phyloP scores from a whole-genome alignment of 1,140 invertebrate genomes.

The Anastrepha obliqua region DNA sequence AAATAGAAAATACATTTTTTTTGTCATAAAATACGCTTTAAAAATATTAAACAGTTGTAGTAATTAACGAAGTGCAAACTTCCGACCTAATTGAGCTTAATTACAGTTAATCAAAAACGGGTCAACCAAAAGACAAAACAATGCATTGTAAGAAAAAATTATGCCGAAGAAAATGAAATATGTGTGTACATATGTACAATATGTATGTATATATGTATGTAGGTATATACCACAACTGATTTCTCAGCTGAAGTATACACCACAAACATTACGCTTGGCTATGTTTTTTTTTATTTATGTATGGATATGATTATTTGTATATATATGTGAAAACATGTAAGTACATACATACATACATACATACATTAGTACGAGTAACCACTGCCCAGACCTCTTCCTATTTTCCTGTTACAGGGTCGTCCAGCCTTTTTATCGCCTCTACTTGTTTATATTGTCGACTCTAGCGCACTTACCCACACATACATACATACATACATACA shows the following conservation, averaged over 20 bases:
- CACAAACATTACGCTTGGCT: too few species aligned
- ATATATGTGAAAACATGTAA: neutral
- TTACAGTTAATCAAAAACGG: constrained; percentile 15
- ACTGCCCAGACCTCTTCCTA: neutral
- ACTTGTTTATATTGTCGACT: neutral
- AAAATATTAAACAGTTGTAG: too few species aligned
- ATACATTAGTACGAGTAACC: too few species aligned
- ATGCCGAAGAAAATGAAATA: neutral
- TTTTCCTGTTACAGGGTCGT: neutral
- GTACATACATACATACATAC: too few species aligned
- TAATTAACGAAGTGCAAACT: neutral
- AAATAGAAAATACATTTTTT: too few species aligned
- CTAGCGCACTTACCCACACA: too few species aligned
- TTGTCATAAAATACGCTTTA: too few species aligned
- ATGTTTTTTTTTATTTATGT: neutral
- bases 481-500: neutral
- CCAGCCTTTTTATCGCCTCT: neutral
- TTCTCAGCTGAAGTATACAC: too few species aligned
- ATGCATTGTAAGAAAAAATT: neutral
- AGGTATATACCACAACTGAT: too few species aligned
- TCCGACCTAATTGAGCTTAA: constrained; percentile 18
- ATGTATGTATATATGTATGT: neutral
- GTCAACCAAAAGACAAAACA: neutral
- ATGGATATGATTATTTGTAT: neutral
- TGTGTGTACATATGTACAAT: neutral